Evolutionary conservation across 2,888 invertebrate species (phyloP).

Genomic region (Ommatoiulus sabulosus): DNA sequence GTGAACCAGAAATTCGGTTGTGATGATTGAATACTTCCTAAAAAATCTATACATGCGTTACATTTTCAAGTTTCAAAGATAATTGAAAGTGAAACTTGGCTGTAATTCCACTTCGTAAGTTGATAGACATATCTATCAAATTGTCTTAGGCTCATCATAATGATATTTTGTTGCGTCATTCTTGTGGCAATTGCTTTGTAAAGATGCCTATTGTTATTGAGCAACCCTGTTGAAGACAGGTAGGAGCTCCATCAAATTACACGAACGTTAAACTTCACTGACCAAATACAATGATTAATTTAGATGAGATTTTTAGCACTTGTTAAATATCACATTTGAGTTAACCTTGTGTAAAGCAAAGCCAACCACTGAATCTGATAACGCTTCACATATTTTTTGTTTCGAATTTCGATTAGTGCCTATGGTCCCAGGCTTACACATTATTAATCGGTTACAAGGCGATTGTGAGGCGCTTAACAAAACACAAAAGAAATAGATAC

Average conservation of each 20-base stretch:
- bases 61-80: background rate
- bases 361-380: constrained; percentile 55
- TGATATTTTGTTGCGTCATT: background rate
- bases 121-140: background rate
- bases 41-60: too few species aligned
- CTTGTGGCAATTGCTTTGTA: background rate
- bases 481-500: constrained; percentile 43
- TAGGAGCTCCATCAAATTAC: constrained; percentile 31
- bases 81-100: background rate
- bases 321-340: background rate
- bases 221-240: background rate
- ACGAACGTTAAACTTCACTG: constrained; percentile 50
- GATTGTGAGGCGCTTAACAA: background rate
- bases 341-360: constrained; percentile 49
- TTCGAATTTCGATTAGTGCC: background rate
- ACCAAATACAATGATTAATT: constrained; percentile 54
- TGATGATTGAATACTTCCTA: too few species aligned
- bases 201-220: background rate
- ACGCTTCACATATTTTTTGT: background rate
- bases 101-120: background rate
- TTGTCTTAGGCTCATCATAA: background rate
- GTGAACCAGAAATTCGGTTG: too few species aligned
- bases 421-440: background rate
- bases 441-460: constrained; percentile 17
- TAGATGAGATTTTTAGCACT: background rate